A percentile compares a stretch with the other conserved stretches of the same genome.
These are phyloP conservation scores for Rhinophrynus dorsalis DNA, from an alignment of 2,797 vertebrate species.

Conservation along the genomic window DNA sequence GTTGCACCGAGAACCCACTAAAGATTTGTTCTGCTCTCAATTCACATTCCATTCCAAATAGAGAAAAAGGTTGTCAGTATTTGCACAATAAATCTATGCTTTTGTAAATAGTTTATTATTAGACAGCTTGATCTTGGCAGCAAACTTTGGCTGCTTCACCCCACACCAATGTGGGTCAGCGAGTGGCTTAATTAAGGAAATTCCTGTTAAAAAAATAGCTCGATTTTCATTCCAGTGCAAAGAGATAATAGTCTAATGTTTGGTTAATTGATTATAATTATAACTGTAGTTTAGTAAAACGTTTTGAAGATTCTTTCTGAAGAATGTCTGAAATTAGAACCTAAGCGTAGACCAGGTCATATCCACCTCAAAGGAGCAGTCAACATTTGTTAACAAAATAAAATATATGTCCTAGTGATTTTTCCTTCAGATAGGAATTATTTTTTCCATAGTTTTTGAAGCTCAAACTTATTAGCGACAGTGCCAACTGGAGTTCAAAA, in stretches of 20 bases:
- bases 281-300: no score
- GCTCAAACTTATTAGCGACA: no score
- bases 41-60: slow-evolving; percentile 26
- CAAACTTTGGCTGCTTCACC: slow-evolving; percentile 4
- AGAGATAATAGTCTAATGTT: not conserved
- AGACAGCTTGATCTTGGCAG: slow-evolving; percentile 30
- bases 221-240: not conserved
- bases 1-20: slow-evolving; percentile 1
- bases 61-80: slow-evolving; percentile 25
- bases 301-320: no score
- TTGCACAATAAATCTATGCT: slow-evolving; percentile 42
- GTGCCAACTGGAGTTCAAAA: no score
- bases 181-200: slow-evolving; percentile 1
- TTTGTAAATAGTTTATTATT: slow-evolving; percentile 35
- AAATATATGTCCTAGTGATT: no score
- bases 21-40: slow-evolving; percentile 13
- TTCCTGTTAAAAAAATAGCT: not conserved
- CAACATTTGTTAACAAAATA: no score
- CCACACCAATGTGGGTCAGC: slow-evolving; percentile 7
- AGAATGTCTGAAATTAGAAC: no score
- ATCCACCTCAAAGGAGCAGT: no score
- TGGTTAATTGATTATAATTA: not conserved
- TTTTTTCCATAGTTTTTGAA: no score
- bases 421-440: no score
- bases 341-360: no score